phyloP scores from a whole-genome alignment of 2,797 vertebrate species.

The Eospalax fontanierii region DNA sequence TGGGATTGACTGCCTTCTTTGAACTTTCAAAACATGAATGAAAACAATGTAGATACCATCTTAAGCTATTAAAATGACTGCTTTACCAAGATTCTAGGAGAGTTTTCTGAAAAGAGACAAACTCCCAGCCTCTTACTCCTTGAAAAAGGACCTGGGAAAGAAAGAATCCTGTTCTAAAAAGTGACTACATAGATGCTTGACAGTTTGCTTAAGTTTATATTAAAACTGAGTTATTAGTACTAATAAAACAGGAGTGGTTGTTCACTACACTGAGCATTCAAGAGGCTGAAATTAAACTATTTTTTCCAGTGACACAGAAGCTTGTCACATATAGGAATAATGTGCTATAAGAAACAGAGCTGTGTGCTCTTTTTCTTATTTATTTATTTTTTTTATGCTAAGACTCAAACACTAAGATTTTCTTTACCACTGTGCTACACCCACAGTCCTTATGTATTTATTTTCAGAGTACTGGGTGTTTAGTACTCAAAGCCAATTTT shows the following conservation, averaged over 20 bases:
- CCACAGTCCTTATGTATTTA: neutral
- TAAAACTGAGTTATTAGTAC: constrained; percentile 49
- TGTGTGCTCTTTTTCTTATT: neutral
- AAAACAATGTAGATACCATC: neutral
- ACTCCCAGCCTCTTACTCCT: neutral
- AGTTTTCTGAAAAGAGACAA: constrained; percentile 50
- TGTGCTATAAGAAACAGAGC: constrained; percentile 25
- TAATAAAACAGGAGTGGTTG: neutral
- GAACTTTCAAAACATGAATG: constrained; percentile 55
- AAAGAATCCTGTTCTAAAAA: constrained; percentile 37
- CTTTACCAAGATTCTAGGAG: constrained; percentile 48
- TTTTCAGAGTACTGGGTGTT: too few species aligned
- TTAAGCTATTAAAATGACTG: constrained; percentile 14
- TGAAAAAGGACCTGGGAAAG: constrained; percentile 45
- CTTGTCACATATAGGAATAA: neutral
- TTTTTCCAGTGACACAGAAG: neutral
- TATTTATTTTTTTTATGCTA: neutral
- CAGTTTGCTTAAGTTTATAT: constrained; percentile 52
- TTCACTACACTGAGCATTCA: constrained; percentile 51
- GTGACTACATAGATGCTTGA: constrained; percentile 15
- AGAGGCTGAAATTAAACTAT: constrained; percentile 58
- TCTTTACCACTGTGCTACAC: neutral
- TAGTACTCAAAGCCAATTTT: constrained; percentile 14
- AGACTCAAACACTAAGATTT: neutral
- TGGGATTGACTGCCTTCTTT: constrained; percentile 47